Evolutionary conservation across 2,113 vertebrate species (phyloP), one percentile per base, ranked within the genome.

Genomic region (Epinephelus lanceolatus): DNA sequence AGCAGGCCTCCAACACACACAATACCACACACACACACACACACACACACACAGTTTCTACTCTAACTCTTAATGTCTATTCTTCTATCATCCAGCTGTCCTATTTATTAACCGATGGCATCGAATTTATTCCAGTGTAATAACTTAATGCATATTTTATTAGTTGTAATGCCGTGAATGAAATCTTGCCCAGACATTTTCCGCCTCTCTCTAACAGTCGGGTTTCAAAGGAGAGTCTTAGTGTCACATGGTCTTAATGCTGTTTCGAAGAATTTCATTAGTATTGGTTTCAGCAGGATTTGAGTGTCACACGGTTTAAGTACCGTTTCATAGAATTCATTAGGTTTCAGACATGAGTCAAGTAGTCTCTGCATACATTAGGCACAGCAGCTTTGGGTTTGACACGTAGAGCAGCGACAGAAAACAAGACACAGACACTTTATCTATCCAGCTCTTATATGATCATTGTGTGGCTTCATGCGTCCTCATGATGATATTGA

Each of bases 241-340:
- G 65, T 74, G 78, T 91, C 92, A 88, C 90, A 73, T 84, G 88
- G 51, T 2, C 74, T 33, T 86, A 90, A 90, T 76, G 78, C 88
- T 10, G 66, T 77, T 78, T 86, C 84, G 55, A 77, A 87, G 91
- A 86, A 88, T 80, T 80, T 86, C 90, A 89, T 92, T 89, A 81
- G 83, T 80, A 75, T 90, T 67, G 77, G 61, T 89, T 92, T 86
- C 82, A 90, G 60, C 19, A 10, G 84, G 87, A 86, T 90, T 90
- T 88, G 2, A 47, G 80, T 62, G 71, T 86, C 84, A 87, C 81
- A 63, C 47, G 79, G 65, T 73, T 85, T 77, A 80, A 74, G 75
- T 61, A 57, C 14, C 19, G 2, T 51, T 76, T 55, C 66, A 66
- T 73, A 75, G 73, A 25, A 59, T 55, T 75, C 51, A 74, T 82